Conservation (phyloP, 2,797 vertebrate genomes). For the Hippopotamyrus pictus region DNA sequence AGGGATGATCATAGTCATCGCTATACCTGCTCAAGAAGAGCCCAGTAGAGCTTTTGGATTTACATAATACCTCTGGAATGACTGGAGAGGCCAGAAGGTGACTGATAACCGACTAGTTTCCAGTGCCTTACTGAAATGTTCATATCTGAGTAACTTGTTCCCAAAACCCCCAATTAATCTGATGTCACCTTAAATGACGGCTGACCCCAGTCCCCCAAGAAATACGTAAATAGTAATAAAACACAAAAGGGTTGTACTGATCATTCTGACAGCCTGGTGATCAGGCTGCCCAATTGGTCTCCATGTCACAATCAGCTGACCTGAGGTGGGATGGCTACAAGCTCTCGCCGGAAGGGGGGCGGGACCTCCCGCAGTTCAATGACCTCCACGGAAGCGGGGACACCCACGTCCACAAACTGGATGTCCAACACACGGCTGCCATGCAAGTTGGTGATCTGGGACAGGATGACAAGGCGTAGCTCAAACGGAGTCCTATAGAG, state of each 20-base stretch:
- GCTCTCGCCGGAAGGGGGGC: constrained; percentile 62
- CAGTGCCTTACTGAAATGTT: background rate
- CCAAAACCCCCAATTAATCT: background rate
- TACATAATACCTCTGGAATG: background rate
- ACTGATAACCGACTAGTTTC: background rate
- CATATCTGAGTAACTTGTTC: background rate
- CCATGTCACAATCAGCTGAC: constrained; percentile 52
- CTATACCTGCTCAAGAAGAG: background rate
- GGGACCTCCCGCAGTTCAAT: constrained; percentile 85
- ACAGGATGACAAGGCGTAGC: constrained; percentile 10
- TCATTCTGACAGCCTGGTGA: background rate
- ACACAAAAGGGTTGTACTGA: background rate
- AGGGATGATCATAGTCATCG: background rate
- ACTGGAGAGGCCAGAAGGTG: background rate
- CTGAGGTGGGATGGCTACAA: constrained; percentile 78
- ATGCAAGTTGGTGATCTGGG: constrained; percentile 77
- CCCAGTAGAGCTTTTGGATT: background rate
- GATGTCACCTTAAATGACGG: background rate
- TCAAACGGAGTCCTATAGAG: background rate
- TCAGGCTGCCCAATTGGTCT: background rate
- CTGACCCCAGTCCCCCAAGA: background rate
- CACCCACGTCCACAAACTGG: constrained; percentile 75
- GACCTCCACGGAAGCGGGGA: constrained; percentile 75
- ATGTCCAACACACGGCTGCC: constrained; percentile 79
- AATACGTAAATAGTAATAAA: background rate